Conservation (phyloP, 2,888 invertebrate species). For the Hartigia nigra region DNA sequence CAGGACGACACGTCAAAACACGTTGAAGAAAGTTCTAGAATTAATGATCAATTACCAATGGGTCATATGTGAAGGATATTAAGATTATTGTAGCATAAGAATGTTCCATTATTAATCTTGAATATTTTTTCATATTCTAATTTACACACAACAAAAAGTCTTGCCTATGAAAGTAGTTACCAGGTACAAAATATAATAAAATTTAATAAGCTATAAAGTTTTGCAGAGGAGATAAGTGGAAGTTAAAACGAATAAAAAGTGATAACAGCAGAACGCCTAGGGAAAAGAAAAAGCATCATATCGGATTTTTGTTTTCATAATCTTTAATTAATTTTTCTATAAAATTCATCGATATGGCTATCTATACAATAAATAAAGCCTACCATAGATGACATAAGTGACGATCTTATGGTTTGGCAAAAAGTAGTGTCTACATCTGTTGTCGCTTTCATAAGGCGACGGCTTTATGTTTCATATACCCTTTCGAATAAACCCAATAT, state of each 20-base stretch:
- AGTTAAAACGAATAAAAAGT: neutral
- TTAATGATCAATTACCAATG: slow-evolving; percentile 54
- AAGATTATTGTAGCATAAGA: neutral
- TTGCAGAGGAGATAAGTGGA: neutral
- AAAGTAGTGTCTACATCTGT: neutral
- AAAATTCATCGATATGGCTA: slow-evolving; percentile 41
- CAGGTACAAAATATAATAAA: neutral
- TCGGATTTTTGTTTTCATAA: neutral
- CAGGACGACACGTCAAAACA: slow-evolving; percentile 41
- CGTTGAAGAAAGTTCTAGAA: slow-evolving; percentile 40
- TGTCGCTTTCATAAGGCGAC: neutral
- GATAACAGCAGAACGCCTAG: neutral
- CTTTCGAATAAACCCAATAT: neutral
- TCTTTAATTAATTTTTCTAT: slow-evolving; percentile 41
- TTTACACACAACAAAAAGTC: neutral
- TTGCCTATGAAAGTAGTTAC: neutral
- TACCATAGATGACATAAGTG: neutral
- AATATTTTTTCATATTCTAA: neutral
- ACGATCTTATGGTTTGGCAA: neutral
- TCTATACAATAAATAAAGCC: slow-evolving; percentile 41
- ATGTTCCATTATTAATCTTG: neutral
- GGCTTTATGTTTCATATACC: neutral
- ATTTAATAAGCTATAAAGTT: neutral
- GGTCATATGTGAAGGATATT: slow-evolving; percentile 47
- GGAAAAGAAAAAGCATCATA: neutral